Percentiles rank a stretch among this genome's conserved stretches.
phyloP scores from a whole-genome alignment of 35 echinoderm and acorn worm species.

The Acanthaster planci region DNA sequence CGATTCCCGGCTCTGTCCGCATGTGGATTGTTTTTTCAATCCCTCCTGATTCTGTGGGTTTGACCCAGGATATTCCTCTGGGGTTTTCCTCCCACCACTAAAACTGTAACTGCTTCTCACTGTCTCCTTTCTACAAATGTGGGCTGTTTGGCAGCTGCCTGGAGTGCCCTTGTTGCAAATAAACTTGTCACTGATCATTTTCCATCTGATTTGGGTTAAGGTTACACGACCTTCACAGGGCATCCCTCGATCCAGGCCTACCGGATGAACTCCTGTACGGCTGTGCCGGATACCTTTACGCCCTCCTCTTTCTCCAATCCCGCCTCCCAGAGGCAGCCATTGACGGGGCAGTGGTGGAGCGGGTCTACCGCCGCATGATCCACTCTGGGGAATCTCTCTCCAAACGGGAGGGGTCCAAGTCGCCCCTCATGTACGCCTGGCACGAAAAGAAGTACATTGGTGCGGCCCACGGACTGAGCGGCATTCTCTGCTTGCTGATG shows the following conservation, averaged over 20 bases:
- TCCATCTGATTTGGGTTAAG: constrained; percentile 8
- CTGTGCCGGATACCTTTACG: constrained; percentile 66
- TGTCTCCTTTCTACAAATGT: no score
- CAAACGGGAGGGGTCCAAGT: constrained; percentile 33
- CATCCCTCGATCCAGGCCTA: constrained; percentile 16
- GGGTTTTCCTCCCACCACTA: no score
- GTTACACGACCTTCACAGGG: constrained; percentile 37
- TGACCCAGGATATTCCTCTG: no score
- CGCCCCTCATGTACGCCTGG: constrained; percentile 89
- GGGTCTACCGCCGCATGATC: constrained; percentile 53
- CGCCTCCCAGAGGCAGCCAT: constrained; percentile 52
- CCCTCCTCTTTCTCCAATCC: constrained; percentile 62
- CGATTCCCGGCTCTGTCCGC: no score
- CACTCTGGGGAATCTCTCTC: constrained; percentile 47
- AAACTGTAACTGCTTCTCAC: no score
- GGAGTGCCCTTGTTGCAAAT: not conserved
- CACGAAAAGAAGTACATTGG: constrained; percentile 89
- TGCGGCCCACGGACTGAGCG: constrained; percentile 88
- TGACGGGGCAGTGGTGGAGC: constrained; percentile 37
- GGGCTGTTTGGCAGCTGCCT: no score
- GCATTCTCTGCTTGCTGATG: constrained; percentile 74
- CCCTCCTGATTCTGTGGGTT: no score
- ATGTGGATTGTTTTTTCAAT: no score
- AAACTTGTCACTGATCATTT: not conserved
- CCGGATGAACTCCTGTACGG: constrained; percentile 80